Base-by-base conservation (phyloP, 1,140 invertebrate genomes). In the Sminthurinus signatus region DNA sequence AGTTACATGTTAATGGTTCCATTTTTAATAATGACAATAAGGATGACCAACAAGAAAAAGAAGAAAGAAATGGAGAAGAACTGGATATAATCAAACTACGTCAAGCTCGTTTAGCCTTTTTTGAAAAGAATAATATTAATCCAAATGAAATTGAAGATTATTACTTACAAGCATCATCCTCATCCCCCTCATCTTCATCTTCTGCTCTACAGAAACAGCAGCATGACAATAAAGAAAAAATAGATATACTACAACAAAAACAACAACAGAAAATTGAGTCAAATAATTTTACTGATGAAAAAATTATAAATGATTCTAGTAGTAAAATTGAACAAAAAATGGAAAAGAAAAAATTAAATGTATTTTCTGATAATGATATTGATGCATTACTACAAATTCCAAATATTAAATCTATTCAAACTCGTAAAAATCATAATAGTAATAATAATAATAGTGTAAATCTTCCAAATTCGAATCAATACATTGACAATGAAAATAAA, bases 41-140 rank as follows among this genome's bases (percentile, higher is more conserved):
- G n/a, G 15, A 36, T 36, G 15, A 36, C 32, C 32, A 36, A 15
- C 5, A 36, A 56, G 65, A 68, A 19, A 60, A 66, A 31, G 43
- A 61, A 27, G 39, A 63, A 59, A 32, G 54, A 10, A 57, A 59
- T n/a, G 57, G 46, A 21, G 66, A 65, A 29, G 58, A 70, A 57
- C 27, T 70, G 17, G 61, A 71, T 60, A 61, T 71, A 15, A 58
- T 32, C 4, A 60, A 63, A 50, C 32, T 71, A 15, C 60, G 70
- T 21, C 14, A 71, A 55, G 67, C 62, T 21, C 46, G 70, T 1
- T 15, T 71, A 25, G 70, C 70, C 31, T 68, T 66, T 42, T 71
- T 71, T 64, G 50, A 43, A n/a, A 58, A 55, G 19, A 19, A n/a
- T 43, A 10, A 2, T 5, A 14, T 12, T 28, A 25, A n/a, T 21